Conservation (phyloP, 2,888 invertebrate genomes). For the Perithous albicinctus region DNA sequence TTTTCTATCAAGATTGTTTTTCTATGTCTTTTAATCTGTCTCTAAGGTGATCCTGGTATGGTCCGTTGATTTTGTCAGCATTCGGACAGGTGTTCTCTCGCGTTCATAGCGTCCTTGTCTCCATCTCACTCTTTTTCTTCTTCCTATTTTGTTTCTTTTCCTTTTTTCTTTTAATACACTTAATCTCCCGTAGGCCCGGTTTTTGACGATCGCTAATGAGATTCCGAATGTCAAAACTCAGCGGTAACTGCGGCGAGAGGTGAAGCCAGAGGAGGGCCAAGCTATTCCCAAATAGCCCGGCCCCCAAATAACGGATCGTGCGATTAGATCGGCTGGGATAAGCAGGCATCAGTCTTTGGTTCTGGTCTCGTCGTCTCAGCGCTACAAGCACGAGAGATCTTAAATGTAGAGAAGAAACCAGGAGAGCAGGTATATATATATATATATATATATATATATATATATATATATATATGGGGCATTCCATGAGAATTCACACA, state of each 20-base stretch:
- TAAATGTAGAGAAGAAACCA: slow-evolving; percentile 4
- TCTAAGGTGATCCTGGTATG: slow-evolving; percentile 45
- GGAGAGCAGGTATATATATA: slow-evolving; percentile 30
- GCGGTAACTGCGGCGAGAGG: slow-evolving; percentile 68
- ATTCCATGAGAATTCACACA: no score
- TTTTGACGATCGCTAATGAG: slow-evolving; percentile 83
- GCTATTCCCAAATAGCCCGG: slow-evolving; percentile 68
- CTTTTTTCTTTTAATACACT: slow-evolving; percentile 63
- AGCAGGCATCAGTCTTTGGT: slow-evolving; percentile 59
- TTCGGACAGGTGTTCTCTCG: slow-evolving; percentile 66
- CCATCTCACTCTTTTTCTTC: neutral
- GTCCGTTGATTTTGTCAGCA: slow-evolving; percentile 42
- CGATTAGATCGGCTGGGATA: slow-evolving; percentile 70
- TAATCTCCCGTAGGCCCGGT: slow-evolving; percentile 68
- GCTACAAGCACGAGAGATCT: slow-evolving; percentile 32
- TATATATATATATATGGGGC: no score
- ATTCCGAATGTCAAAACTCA: slow-evolving; percentile 84
- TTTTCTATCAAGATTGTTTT: slow-evolving; percentile 5
- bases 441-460: no score
- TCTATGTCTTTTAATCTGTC: slow-evolving; percentile 21
- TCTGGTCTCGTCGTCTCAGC: slow-evolving; percentile 8
- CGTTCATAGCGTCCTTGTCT: slow-evolving; percentile 34
- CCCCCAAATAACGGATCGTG: slow-evolving; percentile 68
- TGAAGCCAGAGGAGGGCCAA: slow-evolving; percentile 45
- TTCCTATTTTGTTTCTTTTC: slow-evolving; percentile 12